Base-by-base conservation (phyloP, 2,888 invertebrate genomes). In the Ceraclea dissimilis region DNA sequence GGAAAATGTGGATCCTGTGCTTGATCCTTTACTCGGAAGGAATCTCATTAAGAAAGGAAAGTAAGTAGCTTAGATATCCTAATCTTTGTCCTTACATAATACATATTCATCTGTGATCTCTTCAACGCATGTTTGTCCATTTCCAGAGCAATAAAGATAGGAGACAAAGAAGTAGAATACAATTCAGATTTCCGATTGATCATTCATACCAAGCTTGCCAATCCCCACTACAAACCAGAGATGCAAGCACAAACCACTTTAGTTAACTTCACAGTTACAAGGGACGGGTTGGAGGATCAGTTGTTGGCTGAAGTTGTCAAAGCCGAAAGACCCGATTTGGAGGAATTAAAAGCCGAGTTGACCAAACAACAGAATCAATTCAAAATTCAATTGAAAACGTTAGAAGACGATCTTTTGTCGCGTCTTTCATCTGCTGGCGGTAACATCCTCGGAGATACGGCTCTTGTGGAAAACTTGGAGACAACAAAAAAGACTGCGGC, bases 241-340 rank as follows among this genome's bases (percentile, higher is more conserved):
- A 93, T 97, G 91, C 96, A 97, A 75, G 97, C 97, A 13, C 96
- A 97, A 76, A 93, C 94, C 0, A 96, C 96, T 1, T 78, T 97
- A 58, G 95, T 97, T 62, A 96, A 97, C 75, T 97, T 97, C 68
- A 96, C 96, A 10, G 97, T 97, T 6, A 97, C 97, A 6, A 83
- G 93, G 66, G 96, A 96, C 69, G 97, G 96, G 8, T 75, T 97
- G 49, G 96, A 96, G 76, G 96, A 97, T 72, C 96, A 97, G 72
- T 79, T 97, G 17, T 75, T 97, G 57, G 96, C 95, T 16, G 95
- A 95, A 80, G 96, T 96, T 13, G 96, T 97, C 0, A 94, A 94
- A 76, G 95, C 93, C 8, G 97, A 97, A 73, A 81, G 96, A 65
- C 96, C 96, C 0, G 97, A 97, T 75, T 77, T 97, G 48, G 97